phyloP scores from a whole-genome alignment of 92 coral and sea anemone species.

The Plumapathes pennacea region DNA sequence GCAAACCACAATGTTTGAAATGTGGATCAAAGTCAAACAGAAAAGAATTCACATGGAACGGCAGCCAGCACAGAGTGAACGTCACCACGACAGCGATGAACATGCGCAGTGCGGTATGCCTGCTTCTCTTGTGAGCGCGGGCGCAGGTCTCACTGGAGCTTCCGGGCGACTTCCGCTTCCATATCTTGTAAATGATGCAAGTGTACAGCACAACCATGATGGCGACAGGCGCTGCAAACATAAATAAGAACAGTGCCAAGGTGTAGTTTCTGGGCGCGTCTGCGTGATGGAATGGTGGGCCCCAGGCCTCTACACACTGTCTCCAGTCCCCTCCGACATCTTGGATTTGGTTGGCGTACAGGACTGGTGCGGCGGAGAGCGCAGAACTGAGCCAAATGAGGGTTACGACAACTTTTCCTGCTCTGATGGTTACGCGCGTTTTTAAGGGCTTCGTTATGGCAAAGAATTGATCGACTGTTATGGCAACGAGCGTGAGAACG shows the following conservation, averaged over 20 bases:
- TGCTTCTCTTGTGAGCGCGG: conserved; percentile 39
- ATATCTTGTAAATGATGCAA: conserved; percentile 43
- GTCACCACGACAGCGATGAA: conserved; percentile 52
- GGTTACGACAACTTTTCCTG: conserved; percentile 45
- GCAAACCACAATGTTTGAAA: conserved; percentile 22
- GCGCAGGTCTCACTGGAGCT: conserved; percentile 19
- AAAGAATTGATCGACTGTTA: conserved; percentile 64
- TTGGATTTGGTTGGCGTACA: conserved; percentile 62
- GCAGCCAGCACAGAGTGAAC: conserved; percentile 64
- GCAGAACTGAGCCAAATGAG: conserved; percentile 54
- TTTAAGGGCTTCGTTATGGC: conserved; percentile 71
- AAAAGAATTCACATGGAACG: conserved; percentile 49
- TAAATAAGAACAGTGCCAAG: conserved; percentile 43
- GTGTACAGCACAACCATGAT: conserved; percentile 43
- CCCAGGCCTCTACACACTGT: conserved; percentile 67
- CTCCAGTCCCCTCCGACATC: conserved; percentile 2
- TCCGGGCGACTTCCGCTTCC: conserved; percentile 56
- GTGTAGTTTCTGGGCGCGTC: conserved; percentile 53
- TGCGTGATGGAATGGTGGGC: conserved; percentile 39
- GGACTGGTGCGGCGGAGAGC: conserved; percentile 55
- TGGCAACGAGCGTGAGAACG: conserved; percentile 56
- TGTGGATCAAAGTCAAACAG: conserved; percentile 17
- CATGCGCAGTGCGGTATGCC: conserved; percentile 53
- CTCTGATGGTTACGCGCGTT: conserved; percentile 39
- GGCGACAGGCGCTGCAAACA: conserved; percentile 43